Percentiles rank a stretch among this genome's conserved stretches.
Conservation (phyloP, 92 coral and sea anemone species). For the Muricea muricata region DNA sequence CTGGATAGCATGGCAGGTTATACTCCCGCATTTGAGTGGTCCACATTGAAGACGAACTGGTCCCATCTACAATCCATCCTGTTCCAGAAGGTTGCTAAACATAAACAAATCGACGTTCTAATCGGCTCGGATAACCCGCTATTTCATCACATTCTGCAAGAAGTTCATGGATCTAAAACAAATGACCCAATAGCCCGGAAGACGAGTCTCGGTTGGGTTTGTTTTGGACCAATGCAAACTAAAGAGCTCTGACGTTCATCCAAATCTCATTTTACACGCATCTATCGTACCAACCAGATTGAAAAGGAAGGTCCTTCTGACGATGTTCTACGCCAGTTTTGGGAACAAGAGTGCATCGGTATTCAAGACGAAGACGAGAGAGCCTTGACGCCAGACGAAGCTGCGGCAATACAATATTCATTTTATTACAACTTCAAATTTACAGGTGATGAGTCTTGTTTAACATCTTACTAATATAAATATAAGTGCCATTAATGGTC, state of each 20-base stretch:
- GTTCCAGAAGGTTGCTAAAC: neutral
- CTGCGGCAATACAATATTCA: constrained; percentile 24
- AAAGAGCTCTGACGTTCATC: neutral
- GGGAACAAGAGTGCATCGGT: constrained; percentile 52
- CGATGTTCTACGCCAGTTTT: constrained; percentile 47
- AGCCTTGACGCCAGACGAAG: constrained; percentile 37
- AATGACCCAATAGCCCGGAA: neutral
- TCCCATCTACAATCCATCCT: constrained; percentile 7
- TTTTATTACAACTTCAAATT: too few relatives aligned
- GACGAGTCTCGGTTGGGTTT: neutral
- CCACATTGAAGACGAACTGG: neutral
- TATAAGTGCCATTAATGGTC: too few relatives aligned
- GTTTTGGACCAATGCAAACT: neutral
- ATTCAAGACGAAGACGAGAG: constrained; percentile 38
- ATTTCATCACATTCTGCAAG: neutral
- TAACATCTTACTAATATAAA: too few relatives aligned
- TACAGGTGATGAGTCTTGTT: too few relatives aligned
- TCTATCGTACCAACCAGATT: constrained; percentile 41
- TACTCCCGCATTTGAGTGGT: neutral
- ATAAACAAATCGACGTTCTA: neutral
- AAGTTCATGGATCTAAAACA: neutral
- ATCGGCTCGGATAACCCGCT: neutral
- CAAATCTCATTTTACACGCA: constrained; percentile 56
- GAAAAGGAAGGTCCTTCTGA: constrained; percentile 33
- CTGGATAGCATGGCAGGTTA: neutral